phyloP scores from a whole-genome alignment of 2,113 vertebrate species.

The Nothocercus julius region DNA sequence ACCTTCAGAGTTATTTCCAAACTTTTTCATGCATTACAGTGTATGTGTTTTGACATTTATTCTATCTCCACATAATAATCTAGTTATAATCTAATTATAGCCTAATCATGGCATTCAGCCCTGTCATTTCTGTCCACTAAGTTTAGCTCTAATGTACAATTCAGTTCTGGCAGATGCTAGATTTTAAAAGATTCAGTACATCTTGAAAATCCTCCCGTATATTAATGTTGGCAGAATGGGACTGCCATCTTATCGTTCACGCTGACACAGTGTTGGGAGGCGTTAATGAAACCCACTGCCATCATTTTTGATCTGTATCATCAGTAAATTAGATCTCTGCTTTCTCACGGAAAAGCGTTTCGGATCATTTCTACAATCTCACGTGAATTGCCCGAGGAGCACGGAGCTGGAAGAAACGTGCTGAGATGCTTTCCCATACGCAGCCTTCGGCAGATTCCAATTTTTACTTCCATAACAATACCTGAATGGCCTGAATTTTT shows the following conservation, averaged over 20 bases:
- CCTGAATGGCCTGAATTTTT: background rate
- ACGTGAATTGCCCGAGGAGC: background rate
- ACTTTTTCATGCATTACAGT: background rate
- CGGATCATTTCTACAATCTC: background rate
- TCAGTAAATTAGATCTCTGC: background rate
- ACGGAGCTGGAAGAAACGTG: background rate
- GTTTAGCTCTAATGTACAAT: background rate
- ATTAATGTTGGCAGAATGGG: background rate
- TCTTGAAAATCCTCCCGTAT: background rate
- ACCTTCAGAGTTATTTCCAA: background rate
- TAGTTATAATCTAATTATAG: background rate
- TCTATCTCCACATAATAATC: background rate
- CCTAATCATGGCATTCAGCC: background rate
- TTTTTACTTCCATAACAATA: background rate
- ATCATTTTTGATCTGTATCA: background rate
- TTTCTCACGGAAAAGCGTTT: background rate
- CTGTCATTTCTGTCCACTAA: background rate
- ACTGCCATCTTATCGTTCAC: background rate
- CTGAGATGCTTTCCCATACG: rapidly evolving
- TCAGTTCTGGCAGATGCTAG: background rate
- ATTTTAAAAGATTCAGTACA: background rate
- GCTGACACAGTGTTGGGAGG: background rate
- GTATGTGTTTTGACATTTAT: background rate
- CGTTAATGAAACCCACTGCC: background rate
- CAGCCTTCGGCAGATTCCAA: background rate